Percentiles rank a stretch among this genome's conserved stretches.
These are phyloP conservation scores for Coremacera marginata DNA, from an alignment of 2,888 invertebrate species.

Conservation along the genomic window DNA sequence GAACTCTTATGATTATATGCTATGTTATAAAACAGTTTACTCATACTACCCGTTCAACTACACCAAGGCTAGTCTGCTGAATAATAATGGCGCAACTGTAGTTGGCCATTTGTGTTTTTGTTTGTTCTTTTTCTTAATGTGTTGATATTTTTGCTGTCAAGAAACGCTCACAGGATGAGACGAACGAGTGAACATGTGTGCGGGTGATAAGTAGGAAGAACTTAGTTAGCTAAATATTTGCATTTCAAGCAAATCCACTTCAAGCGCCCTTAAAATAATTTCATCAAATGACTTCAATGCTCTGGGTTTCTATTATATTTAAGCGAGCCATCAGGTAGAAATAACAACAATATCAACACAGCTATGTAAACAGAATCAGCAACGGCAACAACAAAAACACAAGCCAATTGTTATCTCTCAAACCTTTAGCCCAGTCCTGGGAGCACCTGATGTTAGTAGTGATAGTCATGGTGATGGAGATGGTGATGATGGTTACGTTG, in stretches of 20 bases:
- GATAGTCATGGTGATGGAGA: slow-evolving; percentile 7
- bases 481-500: background rate
- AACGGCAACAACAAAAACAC: background rate
- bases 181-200: too few relatives aligned
- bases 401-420: slow-evolving; percentile 22
- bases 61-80: too few relatives aligned
- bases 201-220: too few relatives aligned
- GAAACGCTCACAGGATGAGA: too few relatives aligned
- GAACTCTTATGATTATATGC: too few relatives aligned
- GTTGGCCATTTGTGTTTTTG: too few relatives aligned
- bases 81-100: too few relatives aligned
- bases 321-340: slow-evolving; percentile 12
- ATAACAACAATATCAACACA: background rate
- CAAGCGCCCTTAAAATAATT: slow-evolving; percentile 9
- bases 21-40: too few relatives aligned
- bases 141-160: too few relatives aligned
- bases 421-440: background rate
- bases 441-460: slow-evolving; percentile 4
- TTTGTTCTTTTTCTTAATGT: too few relatives aligned
- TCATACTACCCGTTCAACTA: too few relatives aligned
- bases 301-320: slow-evolving; percentile 7
- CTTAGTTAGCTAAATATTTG: slow-evolving; percentile 11
- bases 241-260: background rate
- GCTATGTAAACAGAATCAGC: background rate
- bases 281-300: slow-evolving; percentile 22